Evolutionary conservation across 2,113 vertebrate genomes (phyloP).

Genomic region (Numida meleagris): DNA sequence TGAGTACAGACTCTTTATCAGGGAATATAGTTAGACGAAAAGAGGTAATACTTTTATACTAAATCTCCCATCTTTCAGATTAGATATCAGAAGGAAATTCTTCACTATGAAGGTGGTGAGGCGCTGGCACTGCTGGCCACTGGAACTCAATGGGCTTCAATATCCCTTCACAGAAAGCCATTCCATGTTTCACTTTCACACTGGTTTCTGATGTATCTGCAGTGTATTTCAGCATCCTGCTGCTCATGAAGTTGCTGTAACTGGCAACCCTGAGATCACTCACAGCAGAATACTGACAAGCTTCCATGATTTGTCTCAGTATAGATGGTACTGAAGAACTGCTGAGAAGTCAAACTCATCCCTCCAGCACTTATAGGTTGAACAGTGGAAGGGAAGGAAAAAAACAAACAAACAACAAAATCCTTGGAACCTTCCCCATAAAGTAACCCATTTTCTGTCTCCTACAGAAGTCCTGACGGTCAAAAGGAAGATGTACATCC

Average conservation of each 20-base stretch:
- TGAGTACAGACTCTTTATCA: no score
- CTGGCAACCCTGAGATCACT: neutral
- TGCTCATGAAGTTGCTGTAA: neutral
- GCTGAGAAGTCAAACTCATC: neutral
- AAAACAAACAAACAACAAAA: no score
- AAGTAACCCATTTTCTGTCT: neutral
- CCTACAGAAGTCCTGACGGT: neutral
- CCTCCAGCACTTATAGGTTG: neutral
- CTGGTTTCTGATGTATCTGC: neutral
- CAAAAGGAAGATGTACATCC: neutral
- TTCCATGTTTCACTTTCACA: no score
- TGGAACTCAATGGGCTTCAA: no score
- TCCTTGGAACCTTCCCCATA: neutral
- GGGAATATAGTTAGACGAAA: no score
- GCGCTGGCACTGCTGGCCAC: no score
- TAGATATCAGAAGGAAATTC: no score
- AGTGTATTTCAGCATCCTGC: neutral
- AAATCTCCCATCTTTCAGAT: no score
- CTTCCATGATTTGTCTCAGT: neutral
- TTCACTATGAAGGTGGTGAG: no score
- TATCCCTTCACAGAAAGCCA: no score
- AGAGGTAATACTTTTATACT: no score
- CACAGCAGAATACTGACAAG: neutral
- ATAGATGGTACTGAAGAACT: neutral
- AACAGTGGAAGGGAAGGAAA: neutral